These are phyloP conservation scores for Bovichtus diacanthus DNA, from an alignment of 2,797 vertebrate genomes.

Conservation along the genomic window DNA sequence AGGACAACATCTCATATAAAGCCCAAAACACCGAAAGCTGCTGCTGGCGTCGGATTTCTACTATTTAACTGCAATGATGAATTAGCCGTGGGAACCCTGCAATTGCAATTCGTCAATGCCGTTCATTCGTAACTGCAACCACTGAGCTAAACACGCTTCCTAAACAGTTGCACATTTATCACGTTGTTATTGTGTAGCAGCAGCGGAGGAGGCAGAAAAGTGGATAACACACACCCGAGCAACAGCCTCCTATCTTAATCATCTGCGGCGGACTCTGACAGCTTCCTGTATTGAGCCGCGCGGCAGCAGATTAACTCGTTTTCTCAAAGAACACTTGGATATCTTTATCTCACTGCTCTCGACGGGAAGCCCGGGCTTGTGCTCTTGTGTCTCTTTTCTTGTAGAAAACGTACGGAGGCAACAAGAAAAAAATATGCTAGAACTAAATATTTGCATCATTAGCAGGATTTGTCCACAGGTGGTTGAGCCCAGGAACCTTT, in stretches of 20 bases:
- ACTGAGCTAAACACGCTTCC: background rate
- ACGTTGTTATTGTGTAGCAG: conserved; percentile 24
- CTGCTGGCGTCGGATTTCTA: no score
- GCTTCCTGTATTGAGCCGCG: conserved; percentile 15
- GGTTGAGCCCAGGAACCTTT: no score
- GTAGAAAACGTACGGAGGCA: background rate
- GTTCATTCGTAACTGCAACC: background rate
- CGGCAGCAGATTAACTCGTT: conserved; percentile 35
- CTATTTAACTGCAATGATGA: background rate
- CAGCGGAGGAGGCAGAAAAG: conserved; percentile 20
- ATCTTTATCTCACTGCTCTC: conserved; percentile 37
- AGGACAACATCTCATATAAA: background rate
- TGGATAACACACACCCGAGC: conserved; percentile 32
- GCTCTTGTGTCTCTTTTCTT: background rate
- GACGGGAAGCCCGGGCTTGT: background rate
- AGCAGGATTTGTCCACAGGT: conserved; percentile 24
- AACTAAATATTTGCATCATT: conserved; percentile 39
- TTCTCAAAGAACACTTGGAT: conserved; percentile 32
- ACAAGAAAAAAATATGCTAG: background rate
- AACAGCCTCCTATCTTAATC: conserved; percentile 36
- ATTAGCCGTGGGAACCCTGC: background rate
- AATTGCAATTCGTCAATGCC: background rate
- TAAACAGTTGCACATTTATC: conserved; percentile 22
- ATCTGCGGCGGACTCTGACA: conserved; percentile 41
- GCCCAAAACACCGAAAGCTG: no score